These are phyloP conservation scores for Reticulitermes lucifugus DNA, from an alignment of 2,888 invertebrate genomes.

Conservation along the genomic window DNA sequence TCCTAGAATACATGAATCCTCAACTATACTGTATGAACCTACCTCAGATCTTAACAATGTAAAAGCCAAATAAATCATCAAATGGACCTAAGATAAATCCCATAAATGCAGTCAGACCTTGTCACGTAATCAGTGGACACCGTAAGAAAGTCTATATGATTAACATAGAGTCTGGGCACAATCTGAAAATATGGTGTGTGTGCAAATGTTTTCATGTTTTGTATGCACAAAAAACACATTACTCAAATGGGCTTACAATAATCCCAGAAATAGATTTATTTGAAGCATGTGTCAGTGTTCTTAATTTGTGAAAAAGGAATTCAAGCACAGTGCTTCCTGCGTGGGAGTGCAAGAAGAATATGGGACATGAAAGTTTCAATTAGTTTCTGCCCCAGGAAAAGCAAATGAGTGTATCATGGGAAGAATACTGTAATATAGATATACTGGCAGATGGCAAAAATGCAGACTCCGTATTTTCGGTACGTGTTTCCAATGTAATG, in stretches of 20 bases:
- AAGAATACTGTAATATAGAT: not conserved
- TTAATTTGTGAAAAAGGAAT: slow-evolving; percentile 18
- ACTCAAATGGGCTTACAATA: not conserved
- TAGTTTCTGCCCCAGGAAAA: slow-evolving; percentile 27
- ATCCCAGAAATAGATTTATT: slow-evolving; percentile 9
- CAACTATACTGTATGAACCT: too few relatives aligned
- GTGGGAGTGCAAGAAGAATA: slow-evolving; percentile 9
- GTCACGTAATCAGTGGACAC: slow-evolving; percentile 22
- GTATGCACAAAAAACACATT: slow-evolving; percentile 30
- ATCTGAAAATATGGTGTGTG: slow-evolving; percentile 19
- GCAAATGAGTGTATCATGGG: slow-evolving; percentile 11
- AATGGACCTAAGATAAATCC: slow-evolving; percentile 31
- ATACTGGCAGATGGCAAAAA: not conserved
- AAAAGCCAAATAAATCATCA: not conserved
- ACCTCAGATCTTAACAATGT: not conserved
- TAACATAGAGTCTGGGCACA: slow-evolving; percentile 26
- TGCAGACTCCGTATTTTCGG: not conserved
- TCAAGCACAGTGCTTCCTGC: slow-evolving; percentile 19
- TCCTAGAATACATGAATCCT: too few relatives aligned
- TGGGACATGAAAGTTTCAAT: slow-evolving; percentile 23
- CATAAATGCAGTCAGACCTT: slow-evolving; percentile 28
- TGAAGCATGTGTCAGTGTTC: not conserved
- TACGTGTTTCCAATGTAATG: too few relatives aligned
- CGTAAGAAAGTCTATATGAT: slow-evolving; percentile 20
- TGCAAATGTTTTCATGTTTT: slow-evolving; percentile 10